Conservation (phyloP, 2,113 vertebrate species). For the Nanorana parkeri region DNA sequence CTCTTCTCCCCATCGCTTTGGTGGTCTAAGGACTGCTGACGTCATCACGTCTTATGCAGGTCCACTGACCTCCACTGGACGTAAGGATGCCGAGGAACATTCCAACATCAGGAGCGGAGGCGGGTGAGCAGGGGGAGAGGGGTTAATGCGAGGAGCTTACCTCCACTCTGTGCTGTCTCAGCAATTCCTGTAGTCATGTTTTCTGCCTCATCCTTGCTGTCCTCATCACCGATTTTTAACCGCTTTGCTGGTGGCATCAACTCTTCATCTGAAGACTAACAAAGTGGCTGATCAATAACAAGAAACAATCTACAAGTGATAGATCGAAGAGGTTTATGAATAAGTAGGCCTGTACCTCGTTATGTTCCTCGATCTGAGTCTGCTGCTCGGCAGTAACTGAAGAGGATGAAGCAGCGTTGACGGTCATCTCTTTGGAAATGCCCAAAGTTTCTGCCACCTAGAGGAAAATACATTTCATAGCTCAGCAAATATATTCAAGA, state of each 20-base stretch:
- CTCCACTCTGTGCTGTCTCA: background rate
- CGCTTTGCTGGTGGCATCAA: constrained; percentile 8
- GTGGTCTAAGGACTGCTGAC: too few relatives aligned
- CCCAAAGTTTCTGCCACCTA: constrained; percentile 78
- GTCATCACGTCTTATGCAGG: too few relatives aligned
- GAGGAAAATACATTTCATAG: constrained; percentile 1
- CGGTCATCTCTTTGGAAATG: constrained; percentile 66
- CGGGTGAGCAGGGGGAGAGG: too few relatives aligned
- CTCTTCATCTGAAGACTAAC: background rate
- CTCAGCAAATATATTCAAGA: too few relatives aligned
- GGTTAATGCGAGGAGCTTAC: background rate
- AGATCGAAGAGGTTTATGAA: background rate
- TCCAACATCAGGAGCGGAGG: too few relatives aligned
- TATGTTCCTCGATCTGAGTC: constrained; percentile 54
- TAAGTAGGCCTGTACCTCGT: constrained; percentile 65
- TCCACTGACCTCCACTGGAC: too few relatives aligned
- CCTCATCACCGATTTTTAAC: background rate
- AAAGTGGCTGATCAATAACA: background rate
- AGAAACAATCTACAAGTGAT: constrained; percentile 39
- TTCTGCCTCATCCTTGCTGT: background rate
- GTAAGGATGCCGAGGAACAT: too few relatives aligned
- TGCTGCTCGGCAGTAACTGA: background rate
- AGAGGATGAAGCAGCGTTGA: constrained; percentile 42
- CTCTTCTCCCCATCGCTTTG: too few relatives aligned
- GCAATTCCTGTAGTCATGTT: too few relatives aligned